Evolutionary conservation across 2,113 vertebrate species (phyloP).

Genomic region (Scatophagus argus): DNA sequence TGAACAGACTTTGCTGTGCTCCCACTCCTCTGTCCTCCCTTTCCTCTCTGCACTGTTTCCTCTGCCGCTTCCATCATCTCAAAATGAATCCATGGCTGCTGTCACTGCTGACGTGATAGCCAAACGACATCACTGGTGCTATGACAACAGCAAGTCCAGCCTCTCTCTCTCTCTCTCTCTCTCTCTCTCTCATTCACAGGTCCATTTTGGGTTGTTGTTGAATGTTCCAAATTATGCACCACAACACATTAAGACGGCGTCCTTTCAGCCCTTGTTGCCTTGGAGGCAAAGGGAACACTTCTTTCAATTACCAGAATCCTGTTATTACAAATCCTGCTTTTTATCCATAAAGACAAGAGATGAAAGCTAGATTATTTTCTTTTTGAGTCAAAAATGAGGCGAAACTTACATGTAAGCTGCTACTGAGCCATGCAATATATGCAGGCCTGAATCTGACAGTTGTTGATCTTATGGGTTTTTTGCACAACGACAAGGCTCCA

Average conservation of each 20-base stretch:
- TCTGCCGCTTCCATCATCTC: constrained; percentile 37
- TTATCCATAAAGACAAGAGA: background rate
- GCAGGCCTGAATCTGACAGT: background rate
- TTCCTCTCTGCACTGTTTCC: constrained; percentile 23
- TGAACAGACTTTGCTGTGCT: constrained; percentile 19
- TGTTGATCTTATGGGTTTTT: constrained; percentile 17
- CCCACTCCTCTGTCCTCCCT: constrained; percentile 2
- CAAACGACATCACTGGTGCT: constrained; percentile 72
- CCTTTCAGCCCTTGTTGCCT: constrained; percentile 35
- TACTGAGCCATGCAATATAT: background rate
- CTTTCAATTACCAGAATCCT: constrained; percentile 6
- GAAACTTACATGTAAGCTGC: background rate
- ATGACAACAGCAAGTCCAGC: constrained; percentile 76
- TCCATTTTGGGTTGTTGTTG: constrained; percentile 58
- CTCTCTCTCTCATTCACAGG: constrained; percentile 63
- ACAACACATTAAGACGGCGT: constrained; percentile 35
- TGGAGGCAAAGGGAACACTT: background rate
- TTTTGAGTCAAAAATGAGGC: background rate
- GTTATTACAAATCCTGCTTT: background rate
- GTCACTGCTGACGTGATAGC: constrained; percentile 71
- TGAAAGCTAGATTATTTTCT: background rate
- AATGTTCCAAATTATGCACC: constrained; percentile 42
- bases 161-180: constrained; percentile 43
- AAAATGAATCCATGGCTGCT: constrained; percentile 56
- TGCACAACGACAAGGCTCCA: constrained; percentile 13